Evolutionary conservation across 2,113 vertebrate genomes (phyloP), one percentile per base, ranked within the genome.

Genomic region (Rutilus rutilus): DNA sequence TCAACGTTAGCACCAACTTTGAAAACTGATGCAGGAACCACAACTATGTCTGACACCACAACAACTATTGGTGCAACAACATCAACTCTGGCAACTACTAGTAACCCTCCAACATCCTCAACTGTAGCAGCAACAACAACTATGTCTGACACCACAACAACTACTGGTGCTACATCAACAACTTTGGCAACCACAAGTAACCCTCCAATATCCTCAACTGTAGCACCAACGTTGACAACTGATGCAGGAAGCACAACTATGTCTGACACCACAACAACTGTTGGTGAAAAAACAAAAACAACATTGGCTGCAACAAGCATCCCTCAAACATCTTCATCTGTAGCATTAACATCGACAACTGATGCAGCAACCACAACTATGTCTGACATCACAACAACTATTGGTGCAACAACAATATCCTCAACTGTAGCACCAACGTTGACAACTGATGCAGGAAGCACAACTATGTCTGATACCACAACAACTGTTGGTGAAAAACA

Each of bases 41-140:
- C 25, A 65, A 30, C 5, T 7, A 65, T 27, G 0, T 2, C 60
- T 64, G 25, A 27, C 25, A 64, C 25, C 9, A 64, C 25, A 30
- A 33, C 6, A 33, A 15, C 6, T 17, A 0, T 5, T 15, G 62
- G 12, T 30, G 27, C 2, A 47, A 47, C 23, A 62, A 27, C n/a
- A 62, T 25, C 23, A 60, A 10, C n/a, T 6, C 5, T 64, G n/a
- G 1, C 5, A 5, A 6, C 60, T 4, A 27, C 4, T 6, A 64
- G 0, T 2, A 27, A 11, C 25, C 1, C 1, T 25, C 4, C 0
- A 64, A 64, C 1, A 64, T 64, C 5, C 0, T 27, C 1, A 54
- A 6, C 52, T 2, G 5, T 2, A 1, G n/a, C 1, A 27, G 0
- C 23, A 27, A 62, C 1, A 0, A 62, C 59, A 25, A 62, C 8